Evolutionary conservation across 2,797 vertebrate species (phyloP).

Genomic region (Clarias platycephalus): DNA sequence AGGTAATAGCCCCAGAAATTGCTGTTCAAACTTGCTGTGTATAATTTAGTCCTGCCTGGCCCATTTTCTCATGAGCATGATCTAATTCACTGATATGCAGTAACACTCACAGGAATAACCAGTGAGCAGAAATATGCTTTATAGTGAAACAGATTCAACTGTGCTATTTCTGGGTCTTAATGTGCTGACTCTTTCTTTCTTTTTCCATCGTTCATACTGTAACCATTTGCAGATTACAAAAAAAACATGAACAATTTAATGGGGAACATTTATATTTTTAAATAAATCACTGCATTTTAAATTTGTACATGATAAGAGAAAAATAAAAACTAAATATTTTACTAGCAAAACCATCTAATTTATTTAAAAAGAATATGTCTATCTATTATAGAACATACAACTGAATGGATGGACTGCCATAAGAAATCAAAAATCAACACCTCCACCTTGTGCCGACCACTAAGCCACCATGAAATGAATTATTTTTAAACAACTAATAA

Average conservation of each 20-base stretch:
- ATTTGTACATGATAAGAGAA: neutral
- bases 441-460: too few relatives aligned
- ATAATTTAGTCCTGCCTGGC: constrained; percentile 45
- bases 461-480: too few relatives aligned
- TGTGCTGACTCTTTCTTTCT: constrained; percentile 39
- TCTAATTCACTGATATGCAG: constrained; percentile 40
- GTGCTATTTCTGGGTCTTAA: constrained; percentile 40
- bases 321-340: too few relatives aligned
- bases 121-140: constrained; percentile 42
- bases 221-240: neutral
- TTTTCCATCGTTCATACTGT: constrained; percentile 18
- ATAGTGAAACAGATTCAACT: constrained; percentile 42
- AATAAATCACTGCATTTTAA: neutral
- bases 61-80: constrained; percentile 44
- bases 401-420: neutral
- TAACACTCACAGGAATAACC: constrained; percentile 38
- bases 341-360: neutral
- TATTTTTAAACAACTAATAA: too few relatives aligned
- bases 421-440: neutral
- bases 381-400: neutral
- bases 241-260: constrained; percentile 1
- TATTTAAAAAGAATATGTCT: neutral
- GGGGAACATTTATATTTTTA: neutral
- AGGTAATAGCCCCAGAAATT: constrained; percentile 15
- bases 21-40: constrained; percentile 30